Base-by-base conservation (phyloP, 2,888 invertebrate species). In the Drosophila quinaria region DNA sequence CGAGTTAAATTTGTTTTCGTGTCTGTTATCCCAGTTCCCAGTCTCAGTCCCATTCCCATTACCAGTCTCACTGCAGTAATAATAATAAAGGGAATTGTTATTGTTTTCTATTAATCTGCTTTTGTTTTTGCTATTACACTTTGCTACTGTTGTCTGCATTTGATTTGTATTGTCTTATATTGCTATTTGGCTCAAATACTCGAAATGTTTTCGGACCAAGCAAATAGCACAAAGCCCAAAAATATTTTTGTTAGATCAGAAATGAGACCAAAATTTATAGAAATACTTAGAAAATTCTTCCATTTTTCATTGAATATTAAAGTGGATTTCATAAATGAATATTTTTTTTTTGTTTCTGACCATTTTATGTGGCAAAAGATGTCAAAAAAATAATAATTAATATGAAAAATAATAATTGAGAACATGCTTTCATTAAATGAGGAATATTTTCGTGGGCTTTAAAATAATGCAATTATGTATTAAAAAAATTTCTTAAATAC, bases 1-100 rank as follows among this genome's bases (percentile, higher is more conserved):
- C 47, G 50, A 63, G 25, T 74, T 37, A 39, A 62, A 46, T 58
- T 73, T 65, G 33, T 41, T 49, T 41, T 58, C 29, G 6, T 58
- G 55, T 62, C 66, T 60, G 51, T 60, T 37, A 19, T 58, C 31
- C 46, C 55, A 33, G 8, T 41, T 29, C 6, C n/a, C 35, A 10
- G 8, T 39, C 37, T 2, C 15, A 13, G 2, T n/a, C 37, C 4
- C 17, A 9, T 4, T 62, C n/a, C 35, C 4, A 25, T 25, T 13
- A 10, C 55, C 60, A 59, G 80, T 68, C 80, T 69, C 80, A 56
- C 80, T 78, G 81, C 78, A 80, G 80, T 80, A 75, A 80, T 80
- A 80, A 81, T 81, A 81, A 80, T 80, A 80, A 80, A 78, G 75
- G 66, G 72, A 78, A 80, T 80, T 81, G 80, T 81, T 80, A 80